A percentile compares a stretch with the other conserved stretches of the same genome.
Conservation (phyloP, 2,113 vertebrate species). For the Galeopterus variegatus region DNA sequence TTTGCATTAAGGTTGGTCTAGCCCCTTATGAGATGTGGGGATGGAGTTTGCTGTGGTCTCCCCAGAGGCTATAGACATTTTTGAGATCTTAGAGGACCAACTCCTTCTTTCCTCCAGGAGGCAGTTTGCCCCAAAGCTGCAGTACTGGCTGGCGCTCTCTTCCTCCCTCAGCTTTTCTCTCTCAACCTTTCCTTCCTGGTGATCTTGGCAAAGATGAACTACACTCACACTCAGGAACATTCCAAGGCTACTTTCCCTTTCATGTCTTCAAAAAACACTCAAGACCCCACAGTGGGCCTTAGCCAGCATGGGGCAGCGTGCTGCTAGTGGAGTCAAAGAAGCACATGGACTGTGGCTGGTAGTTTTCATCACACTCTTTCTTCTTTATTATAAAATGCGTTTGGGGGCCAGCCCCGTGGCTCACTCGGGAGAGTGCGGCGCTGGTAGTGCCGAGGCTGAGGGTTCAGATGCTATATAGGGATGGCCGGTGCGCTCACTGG, state of each 20-base stretch:
- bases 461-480: too few relatives aligned
- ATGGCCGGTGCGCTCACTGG: too few relatives aligned
- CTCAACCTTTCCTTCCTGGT: background rate
- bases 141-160: too few relatives aligned
- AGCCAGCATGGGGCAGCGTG: slow-evolving; percentile 51
- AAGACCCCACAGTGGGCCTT: background rate
- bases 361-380: slow-evolving; percentile 85
- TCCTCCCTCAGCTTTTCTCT: too few relatives aligned
- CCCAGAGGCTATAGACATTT: background rate
- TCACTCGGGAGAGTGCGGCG: too few relatives aligned
- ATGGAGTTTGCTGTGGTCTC: background rate
- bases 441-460: too few relatives aligned
- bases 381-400: slow-evolving; percentile 86
- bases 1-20: background rate
- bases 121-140: background rate
- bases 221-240: background rate
- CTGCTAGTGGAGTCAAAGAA: background rate
- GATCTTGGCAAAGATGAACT: background rate
- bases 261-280: slow-evolving; percentile 84
- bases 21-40: background rate
- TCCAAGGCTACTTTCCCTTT: slow-evolving; percentile 81
- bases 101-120: too few relatives aligned
- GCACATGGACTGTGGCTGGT: slow-evolving; percentile 81
- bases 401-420: background rate
- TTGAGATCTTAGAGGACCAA: background rate